Conservation (phyloP, 2,888 invertebrate genomes). For the Coremacera marginata region DNA sequence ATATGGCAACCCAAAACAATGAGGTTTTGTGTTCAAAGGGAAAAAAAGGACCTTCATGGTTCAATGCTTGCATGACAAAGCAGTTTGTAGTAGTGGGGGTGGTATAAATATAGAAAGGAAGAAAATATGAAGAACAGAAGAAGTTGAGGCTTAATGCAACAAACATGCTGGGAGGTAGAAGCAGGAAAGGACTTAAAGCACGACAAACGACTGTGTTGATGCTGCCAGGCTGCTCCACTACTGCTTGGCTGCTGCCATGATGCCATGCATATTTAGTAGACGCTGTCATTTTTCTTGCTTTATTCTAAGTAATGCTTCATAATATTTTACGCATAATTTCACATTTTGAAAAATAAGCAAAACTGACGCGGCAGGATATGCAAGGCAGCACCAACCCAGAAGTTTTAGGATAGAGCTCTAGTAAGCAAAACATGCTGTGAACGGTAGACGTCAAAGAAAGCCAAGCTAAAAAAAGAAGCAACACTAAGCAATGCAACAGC, state of each 20-base stretch:
- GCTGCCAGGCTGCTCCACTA: background rate
- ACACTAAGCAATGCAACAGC: background rate
- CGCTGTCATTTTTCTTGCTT: slow-evolving; percentile 33
- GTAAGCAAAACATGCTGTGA: background rate
- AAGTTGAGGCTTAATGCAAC: background rate
- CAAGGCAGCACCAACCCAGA: background rate
- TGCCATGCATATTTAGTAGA: slow-evolving; percentile 34
- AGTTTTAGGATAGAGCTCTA: background rate
- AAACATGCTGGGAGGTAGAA: background rate
- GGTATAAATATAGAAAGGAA: background rate
- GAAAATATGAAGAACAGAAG: background rate
- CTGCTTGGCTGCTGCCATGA: background rate
- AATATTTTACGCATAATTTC: slow-evolving; percentile 42
- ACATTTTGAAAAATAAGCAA: slow-evolving; percentile 23
- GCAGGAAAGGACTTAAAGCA: slow-evolving; percentile 7
- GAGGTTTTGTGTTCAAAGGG: background rate
- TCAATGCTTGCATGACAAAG: slow-evolving; percentile 9
- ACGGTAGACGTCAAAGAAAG: background rate
- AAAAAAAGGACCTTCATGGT: slow-evolving; percentile 5
- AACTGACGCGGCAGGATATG: background rate
- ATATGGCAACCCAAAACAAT: background rate
- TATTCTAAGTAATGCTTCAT: slow-evolving; percentile 28
- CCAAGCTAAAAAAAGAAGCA: background rate
- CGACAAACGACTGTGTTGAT: slow-evolving; percentile 18
- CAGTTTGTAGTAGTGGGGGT: background rate